phyloP scores from a whole-genome alignment of 2,888 invertebrate genomes.

The Thymelicus acteon region DNA sequence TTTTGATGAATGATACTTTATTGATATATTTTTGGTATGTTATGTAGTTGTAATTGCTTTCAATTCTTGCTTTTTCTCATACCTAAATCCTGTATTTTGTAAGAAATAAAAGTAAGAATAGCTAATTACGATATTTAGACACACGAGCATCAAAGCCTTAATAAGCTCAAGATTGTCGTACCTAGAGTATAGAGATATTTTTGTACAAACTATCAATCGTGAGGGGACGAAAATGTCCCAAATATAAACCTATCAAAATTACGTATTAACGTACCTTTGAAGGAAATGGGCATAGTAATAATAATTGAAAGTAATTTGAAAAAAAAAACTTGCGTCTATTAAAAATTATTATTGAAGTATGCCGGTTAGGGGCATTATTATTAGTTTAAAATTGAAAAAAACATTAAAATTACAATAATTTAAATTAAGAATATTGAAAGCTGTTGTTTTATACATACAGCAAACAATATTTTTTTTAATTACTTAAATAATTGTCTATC shows the following conservation, averaged over 20 bases:
- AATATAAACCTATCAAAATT: no score
- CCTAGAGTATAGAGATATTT: neutral
- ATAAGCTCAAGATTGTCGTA: no score
- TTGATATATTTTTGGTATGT: neutral
- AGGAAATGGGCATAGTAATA: no score
- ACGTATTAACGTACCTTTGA: no score
- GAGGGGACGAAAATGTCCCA: neutral
- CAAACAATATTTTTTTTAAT: neutral
- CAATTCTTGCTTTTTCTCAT: conserved; percentile 16
- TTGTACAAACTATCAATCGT: neutral
- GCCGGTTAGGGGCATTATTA: no score
- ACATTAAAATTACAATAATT: no score
- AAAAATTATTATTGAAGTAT: no score
- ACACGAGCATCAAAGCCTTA: neutral
- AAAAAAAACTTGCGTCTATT: no score
- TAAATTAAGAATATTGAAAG: neutral
- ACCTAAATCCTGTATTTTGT: conserved; percentile 14
- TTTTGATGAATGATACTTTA: conserved; percentile 19
- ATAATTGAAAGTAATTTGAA: no score
- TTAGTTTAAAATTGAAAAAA: no score
- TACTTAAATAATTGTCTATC: neutral
- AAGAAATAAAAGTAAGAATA: conserved; percentile 1
- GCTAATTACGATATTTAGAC: neutral
- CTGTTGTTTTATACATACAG: neutral
- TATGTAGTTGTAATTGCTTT: conserved; percentile 13